phyloP scores from a whole-genome alignment of 2,888 invertebrate species.

The Nyleta sp. region DNA sequence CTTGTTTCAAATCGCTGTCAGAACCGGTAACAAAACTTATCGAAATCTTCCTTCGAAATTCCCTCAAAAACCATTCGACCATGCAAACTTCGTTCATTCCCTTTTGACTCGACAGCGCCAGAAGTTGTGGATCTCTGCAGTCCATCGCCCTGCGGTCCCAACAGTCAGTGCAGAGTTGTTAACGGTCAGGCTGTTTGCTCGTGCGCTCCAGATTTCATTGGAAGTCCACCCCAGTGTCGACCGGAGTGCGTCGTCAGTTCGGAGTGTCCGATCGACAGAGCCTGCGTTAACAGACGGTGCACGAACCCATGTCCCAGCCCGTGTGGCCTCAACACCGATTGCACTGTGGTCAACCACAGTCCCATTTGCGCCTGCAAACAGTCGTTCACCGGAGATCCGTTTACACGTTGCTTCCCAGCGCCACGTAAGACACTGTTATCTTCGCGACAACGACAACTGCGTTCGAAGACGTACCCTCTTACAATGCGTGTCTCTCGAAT shows the following conservation, averaged over 20 bases:
- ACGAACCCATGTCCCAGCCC: slow-evolving; percentile 82
- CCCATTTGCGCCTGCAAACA: slow-evolving; percentile 84
- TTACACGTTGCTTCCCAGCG: slow-evolving; percentile 86
- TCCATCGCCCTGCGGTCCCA: slow-evolving; percentile 91
- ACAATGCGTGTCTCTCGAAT: neutral
- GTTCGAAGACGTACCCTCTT: too few relatives aligned
- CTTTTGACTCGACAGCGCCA: neutral
- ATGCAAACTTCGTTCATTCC: too few relatives aligned
- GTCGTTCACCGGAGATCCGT: slow-evolving; percentile 86
- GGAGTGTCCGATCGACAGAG: slow-evolving; percentile 90
- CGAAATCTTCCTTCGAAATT: neutral
- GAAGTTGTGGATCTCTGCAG: slow-evolving; percentile 17
- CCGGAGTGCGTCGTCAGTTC: slow-evolving; percentile 94
- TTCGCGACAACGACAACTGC: too few relatives aligned
- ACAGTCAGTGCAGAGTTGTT: slow-evolving; percentile 91
- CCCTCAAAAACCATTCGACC: neutral
- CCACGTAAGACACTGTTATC: slow-evolving; percentile 71
- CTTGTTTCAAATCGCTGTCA: slow-evolving; percentile 57
- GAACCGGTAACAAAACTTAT: slow-evolving; percentile 26
- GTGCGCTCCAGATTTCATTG: slow-evolving; percentile 89
- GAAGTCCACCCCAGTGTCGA: slow-evolving; percentile 89
- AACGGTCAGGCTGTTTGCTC: slow-evolving; percentile 91
- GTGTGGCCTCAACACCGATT: slow-evolving; percentile 83
- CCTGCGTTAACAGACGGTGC: slow-evolving; percentile 93
- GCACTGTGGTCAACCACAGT: slow-evolving; percentile 81